These are phyloP conservation scores for Panonychus citri DNA, from an alignment of 1,140 invertebrate genomes.

Conservation along the genomic window DNA sequence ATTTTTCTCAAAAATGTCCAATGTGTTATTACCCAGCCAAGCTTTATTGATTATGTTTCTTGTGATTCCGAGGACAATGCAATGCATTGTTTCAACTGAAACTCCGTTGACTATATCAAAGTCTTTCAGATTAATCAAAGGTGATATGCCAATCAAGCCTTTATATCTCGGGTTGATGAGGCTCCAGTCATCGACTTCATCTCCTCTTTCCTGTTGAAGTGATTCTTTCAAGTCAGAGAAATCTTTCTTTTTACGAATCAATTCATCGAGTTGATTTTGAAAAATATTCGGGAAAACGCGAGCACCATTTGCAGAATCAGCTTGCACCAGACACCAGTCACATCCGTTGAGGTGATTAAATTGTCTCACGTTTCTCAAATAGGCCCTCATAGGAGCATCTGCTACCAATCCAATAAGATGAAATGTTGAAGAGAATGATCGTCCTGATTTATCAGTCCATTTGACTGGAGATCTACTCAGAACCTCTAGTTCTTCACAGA, in stretches of 20 bases:
- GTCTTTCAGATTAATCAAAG: not conserved
- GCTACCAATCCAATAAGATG: not conserved
- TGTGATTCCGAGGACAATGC: too few species aligned
- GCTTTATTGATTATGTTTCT: too few species aligned
- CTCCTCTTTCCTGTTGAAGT: too few species aligned
- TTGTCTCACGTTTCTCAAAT: not conserved
- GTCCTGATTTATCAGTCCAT: not conserved
- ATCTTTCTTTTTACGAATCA: too few species aligned
- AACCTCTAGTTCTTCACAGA: not conserved
- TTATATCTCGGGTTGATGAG: too few species aligned
- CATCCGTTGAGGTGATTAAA: not conserved
- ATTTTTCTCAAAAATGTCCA: too few species aligned
- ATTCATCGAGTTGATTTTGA: too few species aligned
- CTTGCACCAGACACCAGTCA: not conserved
- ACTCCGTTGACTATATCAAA: too few species aligned
- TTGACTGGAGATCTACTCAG: not conserved
- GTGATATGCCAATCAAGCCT: not conserved
- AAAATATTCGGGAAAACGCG: not conserved
- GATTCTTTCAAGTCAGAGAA: too few species aligned
- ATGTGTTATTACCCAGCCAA: too few species aligned
- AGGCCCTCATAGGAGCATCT: not conserved
- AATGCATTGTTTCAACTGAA: too few species aligned
- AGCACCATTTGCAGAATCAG: not conserved
- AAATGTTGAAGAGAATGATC: not conserved
- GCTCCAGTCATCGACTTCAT: too few species aligned